These are phyloP conservation scores for Anabas testudineus DNA, from an alignment of 2,797 vertebrate species.

Conservation along the genomic window DNA sequence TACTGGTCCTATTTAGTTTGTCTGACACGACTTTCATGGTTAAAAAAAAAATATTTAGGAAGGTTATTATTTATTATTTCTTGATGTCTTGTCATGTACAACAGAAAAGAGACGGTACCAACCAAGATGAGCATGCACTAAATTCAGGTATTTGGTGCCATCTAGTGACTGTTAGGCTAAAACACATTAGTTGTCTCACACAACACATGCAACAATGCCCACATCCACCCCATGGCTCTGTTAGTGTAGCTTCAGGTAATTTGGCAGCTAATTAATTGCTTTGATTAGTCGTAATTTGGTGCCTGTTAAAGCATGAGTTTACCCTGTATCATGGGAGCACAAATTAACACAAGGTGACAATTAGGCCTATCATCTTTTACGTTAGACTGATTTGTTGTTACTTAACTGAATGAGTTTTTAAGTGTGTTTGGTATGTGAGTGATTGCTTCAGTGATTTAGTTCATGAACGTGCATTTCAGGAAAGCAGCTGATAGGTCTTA, in stretches of 20 bases:
- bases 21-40: not conserved
- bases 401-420: conserved; percentile 56
- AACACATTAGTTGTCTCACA: conserved; percentile 32
- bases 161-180: conserved; percentile 61
- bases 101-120: not conserved
- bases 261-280: conserved; percentile 73
- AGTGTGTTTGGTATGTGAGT: conserved; percentile 44
- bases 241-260: conserved; percentile 68
- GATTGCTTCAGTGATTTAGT: conserved; percentile 34
- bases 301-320: conserved; percentile 52
- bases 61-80: not conserved
- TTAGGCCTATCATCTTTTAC: conserved; percentile 54
- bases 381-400: conserved; percentile 54
- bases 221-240: conserved; percentile 30
- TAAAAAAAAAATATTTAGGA: not conserved
- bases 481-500: conserved; percentile 22
- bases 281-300: conserved; percentile 71
- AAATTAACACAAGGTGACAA: conserved; percentile 67
- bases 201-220: not conserved
- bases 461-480: conserved; percentile 24
- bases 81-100: not conserved
- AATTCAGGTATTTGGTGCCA: conserved; percentile 66
- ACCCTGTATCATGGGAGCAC: conserved; percentile 42
- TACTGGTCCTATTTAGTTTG: not conserved
- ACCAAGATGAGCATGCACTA: not conserved